Base-by-base conservation (phyloP, 2,797 vertebrate species). In the Toxotes lorentzi region DNA sequence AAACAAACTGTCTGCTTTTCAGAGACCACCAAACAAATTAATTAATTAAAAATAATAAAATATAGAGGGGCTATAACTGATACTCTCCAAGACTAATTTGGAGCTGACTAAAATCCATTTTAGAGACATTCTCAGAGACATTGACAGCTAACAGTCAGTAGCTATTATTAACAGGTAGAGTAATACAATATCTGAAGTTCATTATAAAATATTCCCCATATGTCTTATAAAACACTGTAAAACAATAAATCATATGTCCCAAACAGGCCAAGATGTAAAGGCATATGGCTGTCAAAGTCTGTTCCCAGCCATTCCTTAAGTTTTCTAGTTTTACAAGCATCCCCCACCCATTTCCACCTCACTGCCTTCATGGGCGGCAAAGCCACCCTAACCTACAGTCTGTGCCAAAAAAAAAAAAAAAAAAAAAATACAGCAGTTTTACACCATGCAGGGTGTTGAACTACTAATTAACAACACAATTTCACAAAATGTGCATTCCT, bases 251-350 rank as follows among this genome's bases (percentile, higher is more conserved):
- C 38, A 13, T 17, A 40, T 11, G 13, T 58, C 54, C 73, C 59
- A 70, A 16, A 70, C 61, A 71, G 51, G 57, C 58, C 34, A 38
- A 54, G 48, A 69, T 78, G 78, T 78, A 80, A n/a, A 76, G 58
- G 57, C 78, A 88, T 79, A 71, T 83, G 86, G 76, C 78, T 80
- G 70, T 86, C 76, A 67, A 79, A 38, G 81, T 67, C 78, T 86
- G 59, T 74, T 90, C 74, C 79, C 88, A 84, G 65, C n/a, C 76
- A 75, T 88, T 87, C 78, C 78, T 82, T 75, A 82, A 32, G 54
- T 79, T 90, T 84, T 84, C 45, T 38, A 64, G 30, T 51, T 92
- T 93, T 91, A 92, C 86, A 83, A 89, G 88, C 80, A 68, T 73
- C 69, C 81, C 84, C 81, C 76, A 78, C 73, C 84, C 88, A 87